These are phyloP conservation scores for Pogonocherus hispidulus DNA, from an alignment of 2,888 invertebrate genomes.

Conservation along the genomic window DNA sequence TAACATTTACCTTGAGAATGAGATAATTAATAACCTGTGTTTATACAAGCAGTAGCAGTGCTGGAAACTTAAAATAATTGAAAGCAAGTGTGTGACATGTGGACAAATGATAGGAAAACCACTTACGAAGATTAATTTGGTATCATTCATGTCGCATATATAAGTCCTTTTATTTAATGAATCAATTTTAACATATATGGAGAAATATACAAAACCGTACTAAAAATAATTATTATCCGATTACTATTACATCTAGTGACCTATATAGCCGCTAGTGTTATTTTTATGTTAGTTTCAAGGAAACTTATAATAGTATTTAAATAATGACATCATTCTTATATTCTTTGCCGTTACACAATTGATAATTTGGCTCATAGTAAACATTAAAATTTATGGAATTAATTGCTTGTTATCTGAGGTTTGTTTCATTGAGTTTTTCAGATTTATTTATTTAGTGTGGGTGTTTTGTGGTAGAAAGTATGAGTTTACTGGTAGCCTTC, in stretches of 20 bases:
- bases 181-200: neutral
- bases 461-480: too few species aligned
- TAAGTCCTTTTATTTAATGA: too few species aligned
- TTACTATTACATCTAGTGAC: neutral
- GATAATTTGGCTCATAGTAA: slow-evolving; percentile 17
- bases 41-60: neutral
- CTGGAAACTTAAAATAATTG: slow-evolving; percentile 2
- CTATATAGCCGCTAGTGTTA: neutral
- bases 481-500: too few species aligned
- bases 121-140: too few species aligned
- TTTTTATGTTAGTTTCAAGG: slow-evolving; percentile 23
- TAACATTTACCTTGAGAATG: slow-evolving; percentile 41
- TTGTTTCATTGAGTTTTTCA: neutral
- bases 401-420: neutral
- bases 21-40: slow-evolving; percentile 3
- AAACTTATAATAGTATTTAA: slow-evolving; percentile 7
- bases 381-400: slow-evolving; percentile 10
- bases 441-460: neutral
- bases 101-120: neutral
- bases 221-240: slow-evolving; percentile 9
- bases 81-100: neutral
- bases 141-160: too few species aligned
- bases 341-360: slow-evolving; percentile 21
- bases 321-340: slow-evolving; percentile 35
- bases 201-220: neutral